phyloP scores from a whole-genome alignment of 2,888 invertebrate species.

The Cryptus viduatorius region DNA sequence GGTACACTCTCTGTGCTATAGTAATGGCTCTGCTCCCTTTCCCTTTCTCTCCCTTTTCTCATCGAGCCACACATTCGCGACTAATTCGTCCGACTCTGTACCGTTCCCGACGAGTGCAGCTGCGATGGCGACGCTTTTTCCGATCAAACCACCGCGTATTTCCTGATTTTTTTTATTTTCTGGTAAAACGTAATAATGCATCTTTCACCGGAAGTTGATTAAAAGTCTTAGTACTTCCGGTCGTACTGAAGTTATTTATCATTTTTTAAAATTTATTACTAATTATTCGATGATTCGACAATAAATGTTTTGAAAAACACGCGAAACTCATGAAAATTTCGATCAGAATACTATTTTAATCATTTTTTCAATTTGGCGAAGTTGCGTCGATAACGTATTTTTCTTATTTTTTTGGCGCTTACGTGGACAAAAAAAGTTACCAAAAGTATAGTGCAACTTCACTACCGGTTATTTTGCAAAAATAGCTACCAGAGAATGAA shows the following conservation, averaged over 20 bases:
- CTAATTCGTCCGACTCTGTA: constrained; percentile 75
- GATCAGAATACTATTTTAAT: no score
- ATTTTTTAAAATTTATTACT: no score
- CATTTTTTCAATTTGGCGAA: no score
- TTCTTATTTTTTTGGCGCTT: no score
- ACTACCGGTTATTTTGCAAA: no score
- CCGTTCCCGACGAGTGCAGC: constrained; percentile 50
- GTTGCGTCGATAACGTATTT: no score
- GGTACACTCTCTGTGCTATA: neutral
- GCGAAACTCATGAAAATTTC: no score
- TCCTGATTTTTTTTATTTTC: neutral
- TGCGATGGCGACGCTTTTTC: constrained; percentile 55
- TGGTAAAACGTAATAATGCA: neutral
- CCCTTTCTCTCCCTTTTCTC: constrained; percentile 57
- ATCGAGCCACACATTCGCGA: constrained; percentile 72
- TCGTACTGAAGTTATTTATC: neutral
- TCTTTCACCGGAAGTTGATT: neutral
- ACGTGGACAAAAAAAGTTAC: no score
- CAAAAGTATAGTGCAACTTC: no score
- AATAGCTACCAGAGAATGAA: no score
- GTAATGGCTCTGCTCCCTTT: constrained; percentile 32
- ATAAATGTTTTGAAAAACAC: no score
- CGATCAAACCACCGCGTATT: neutral
- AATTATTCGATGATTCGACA: no score
- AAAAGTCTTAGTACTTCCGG: neutral